Evolutionary conservation across 1,140 invertebrate species (phyloP), one percentile per base, ranked within the genome.

Genomic region (Philotrypesis tridentata): DNA sequence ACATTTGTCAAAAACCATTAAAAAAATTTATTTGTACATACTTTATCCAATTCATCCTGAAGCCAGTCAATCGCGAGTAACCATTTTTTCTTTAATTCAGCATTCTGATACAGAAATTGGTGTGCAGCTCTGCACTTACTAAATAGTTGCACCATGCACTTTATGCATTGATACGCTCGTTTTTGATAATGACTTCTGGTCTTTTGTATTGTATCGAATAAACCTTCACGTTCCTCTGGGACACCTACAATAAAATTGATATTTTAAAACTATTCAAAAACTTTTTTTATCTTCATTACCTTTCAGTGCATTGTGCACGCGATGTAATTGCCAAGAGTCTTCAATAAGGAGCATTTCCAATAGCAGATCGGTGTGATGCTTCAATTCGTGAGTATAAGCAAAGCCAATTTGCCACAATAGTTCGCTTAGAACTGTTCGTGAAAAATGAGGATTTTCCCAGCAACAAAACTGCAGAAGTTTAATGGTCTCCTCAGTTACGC

Each of bases 371-470:
- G 98, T 95, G 89, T 98, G 97, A 84, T 98, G 96, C 73, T 97
- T 94, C 84, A 99, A 92, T 89, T 99, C 98, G 89, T 99, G 97
- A 55, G 97, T 97, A 91, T 98, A 99, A 1, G 97, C 96, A 89
- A 97, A 99, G 0, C 97, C 96, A 88, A 99, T 97, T 88, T 97
- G 96, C 97, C 97, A 98, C 23, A 99, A 91, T 29, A 99, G 91
- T 92, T 99, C 98, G 63, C 95, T 95, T 8, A 99, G 93, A 33
- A 98, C 96, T 21, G 94, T 94, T 70, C 96, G 95, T 14, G 97
- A 98, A 89, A 99, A 97, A 82, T 96, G 95, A 23, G 97, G 96
- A 93, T 99, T 98, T 90, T 99, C 98, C 98, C 98, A 99, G 86
- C 96, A 97, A 88, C 97, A 96, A 90, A 97, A 99, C 92, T 98